Evolutionary conservation across 2,888 invertebrate genomes (phyloP).

Genomic region (Myopa testacea): DNA sequence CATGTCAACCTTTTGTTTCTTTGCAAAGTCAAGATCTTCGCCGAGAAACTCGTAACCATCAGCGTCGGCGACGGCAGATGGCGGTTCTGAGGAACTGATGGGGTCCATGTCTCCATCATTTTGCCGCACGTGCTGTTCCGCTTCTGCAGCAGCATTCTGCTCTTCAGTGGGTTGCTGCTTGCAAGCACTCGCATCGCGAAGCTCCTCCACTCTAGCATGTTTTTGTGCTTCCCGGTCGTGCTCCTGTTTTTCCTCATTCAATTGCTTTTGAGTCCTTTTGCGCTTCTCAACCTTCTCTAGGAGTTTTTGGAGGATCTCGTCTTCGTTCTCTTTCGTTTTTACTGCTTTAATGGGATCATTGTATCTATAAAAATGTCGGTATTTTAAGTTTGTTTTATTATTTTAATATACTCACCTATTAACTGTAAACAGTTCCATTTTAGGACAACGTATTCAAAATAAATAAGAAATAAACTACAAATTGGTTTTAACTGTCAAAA

Average conservation of each 20-base stretch:
- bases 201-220: not conserved
- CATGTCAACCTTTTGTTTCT: conserved; percentile 75
- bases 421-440: conserved; percentile 79
- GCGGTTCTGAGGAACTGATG: conserved; percentile 7
- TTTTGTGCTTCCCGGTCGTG: not conserved
- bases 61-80: conserved; percentile 1
- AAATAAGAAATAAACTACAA: not conserved
- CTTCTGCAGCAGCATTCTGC: not conserved
- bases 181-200: not conserved
- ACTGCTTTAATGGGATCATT: conserved; percentile 44
- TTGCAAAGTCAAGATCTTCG: conserved; percentile 71
- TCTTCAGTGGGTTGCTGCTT: not conserved
- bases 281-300: conserved; percentile 73
- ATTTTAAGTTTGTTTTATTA: not conserved
- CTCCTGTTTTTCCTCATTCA: conserved; percentile 43
- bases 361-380: conserved; percentile 43
- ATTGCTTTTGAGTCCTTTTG: conserved; percentile 61
- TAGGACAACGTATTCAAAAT: not conserved
- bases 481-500: not conserved
- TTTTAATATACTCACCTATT: conserved; percentile 71
- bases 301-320: conserved; percentile 72
- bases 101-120: conserved; percentile 25
- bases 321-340: conserved; percentile 65
- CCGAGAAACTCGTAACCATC: conserved; percentile 72
- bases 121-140: not conserved